phyloP scores from a whole-genome alignment of 2,888 invertebrate species.

The Conops quadrifasciatus region DNA sequence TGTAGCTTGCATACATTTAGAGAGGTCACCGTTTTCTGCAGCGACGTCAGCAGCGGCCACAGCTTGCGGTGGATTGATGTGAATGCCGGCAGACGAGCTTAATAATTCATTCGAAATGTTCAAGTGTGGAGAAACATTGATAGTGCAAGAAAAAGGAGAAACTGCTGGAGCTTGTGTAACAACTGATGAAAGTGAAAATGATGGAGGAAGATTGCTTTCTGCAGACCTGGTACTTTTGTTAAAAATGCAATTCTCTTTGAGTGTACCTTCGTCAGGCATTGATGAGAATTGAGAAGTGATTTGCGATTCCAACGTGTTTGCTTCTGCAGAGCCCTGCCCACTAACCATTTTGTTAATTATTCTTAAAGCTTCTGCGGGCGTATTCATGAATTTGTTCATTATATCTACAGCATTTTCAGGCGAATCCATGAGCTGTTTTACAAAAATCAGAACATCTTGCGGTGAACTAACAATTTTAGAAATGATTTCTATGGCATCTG shows the following conservation, averaged over 20 bases:
- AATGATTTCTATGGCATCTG: constrained; percentile 65
- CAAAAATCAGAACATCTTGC: constrained; percentile 63
- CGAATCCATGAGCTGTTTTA: constrained; percentile 64
- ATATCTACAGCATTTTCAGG: constrained; percentile 64
- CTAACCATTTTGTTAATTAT: constrained; percentile 64
- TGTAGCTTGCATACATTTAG: constrained; percentile 50
- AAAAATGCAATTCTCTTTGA: constrained; percentile 46
- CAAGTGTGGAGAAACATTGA: constrained; percentile 42
- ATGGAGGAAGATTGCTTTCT: constrained; percentile 24
- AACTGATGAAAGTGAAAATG: constrained; percentile 18
- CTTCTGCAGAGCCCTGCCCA: constrained; percentile 43
- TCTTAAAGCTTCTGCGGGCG: constrained; percentile 63
- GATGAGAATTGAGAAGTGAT: neutral
- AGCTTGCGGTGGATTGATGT: constrained; percentile 30
- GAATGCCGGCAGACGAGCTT: constrained; percentile 48
- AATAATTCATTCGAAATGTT: constrained; percentile 46
- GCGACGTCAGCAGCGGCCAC: constrained; percentile 40
- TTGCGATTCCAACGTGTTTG: neutral
- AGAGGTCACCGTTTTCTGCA: constrained; percentile 51
- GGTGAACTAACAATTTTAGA: constrained; percentile 65
- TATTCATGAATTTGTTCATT: constrained; percentile 65
- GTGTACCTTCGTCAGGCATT: constrained; percentile 45
- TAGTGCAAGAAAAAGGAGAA: constrained; percentile 45
- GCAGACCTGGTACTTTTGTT: constrained; percentile 46
- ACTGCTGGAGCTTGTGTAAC: constrained; percentile 27